Evolutionary conservation across 2,888 invertebrate genomes (phyloP), one percentile per base, ranked within the genome.

Genomic region (Anoplius nigerrimus): DNA sequence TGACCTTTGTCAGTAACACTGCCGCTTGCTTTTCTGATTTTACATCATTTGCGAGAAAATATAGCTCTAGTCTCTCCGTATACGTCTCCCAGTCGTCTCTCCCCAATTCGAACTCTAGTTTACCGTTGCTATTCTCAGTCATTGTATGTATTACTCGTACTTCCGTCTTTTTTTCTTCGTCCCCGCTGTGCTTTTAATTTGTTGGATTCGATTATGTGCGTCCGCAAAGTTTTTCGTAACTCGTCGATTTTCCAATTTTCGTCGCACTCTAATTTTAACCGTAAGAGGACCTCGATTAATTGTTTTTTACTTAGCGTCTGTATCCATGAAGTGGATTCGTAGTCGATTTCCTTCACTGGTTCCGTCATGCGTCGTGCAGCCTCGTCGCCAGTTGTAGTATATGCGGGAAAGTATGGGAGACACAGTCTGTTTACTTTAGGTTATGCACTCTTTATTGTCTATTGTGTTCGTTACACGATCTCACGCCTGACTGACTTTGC

Each of bases 71-170:
- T 52, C 52, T 18, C 13, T 52, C 52, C 16, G 18, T 21, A 21
- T 16, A n/a, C n/a, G n/a, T n/a, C n/a, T n/a, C n/a, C n/a, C n/a
- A 46, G 45, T 42, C 42, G 42, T 51, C 51, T 52, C 18, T 52
- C 18, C 22, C 20, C 3, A 52, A 20, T 15, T 21, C 3, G 18
- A 52, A 52, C 16, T 52, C 52, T 20, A 52, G 16, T 18, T 21
- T 18, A 3, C 16, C 16, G 18, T 18, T 21, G 20, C 13, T 13
- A 21, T 2, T 52, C 13, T 18, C 18, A 4, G 22, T 52, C 20
- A 20, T 52, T 52, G 52, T 20, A 18, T 52, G 20, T 11, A 18
- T 52, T n/a, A 21, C 18, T 46, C 4, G n/a, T 46, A 16, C 18
- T 46, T 46, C 46, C 18, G 46, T 46, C 13, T 52, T 18, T 20